Evolutionary conservation across 2,888 invertebrate genomes (phyloP).

Genomic region (Aporophyla lueneburgensis): DNA sequence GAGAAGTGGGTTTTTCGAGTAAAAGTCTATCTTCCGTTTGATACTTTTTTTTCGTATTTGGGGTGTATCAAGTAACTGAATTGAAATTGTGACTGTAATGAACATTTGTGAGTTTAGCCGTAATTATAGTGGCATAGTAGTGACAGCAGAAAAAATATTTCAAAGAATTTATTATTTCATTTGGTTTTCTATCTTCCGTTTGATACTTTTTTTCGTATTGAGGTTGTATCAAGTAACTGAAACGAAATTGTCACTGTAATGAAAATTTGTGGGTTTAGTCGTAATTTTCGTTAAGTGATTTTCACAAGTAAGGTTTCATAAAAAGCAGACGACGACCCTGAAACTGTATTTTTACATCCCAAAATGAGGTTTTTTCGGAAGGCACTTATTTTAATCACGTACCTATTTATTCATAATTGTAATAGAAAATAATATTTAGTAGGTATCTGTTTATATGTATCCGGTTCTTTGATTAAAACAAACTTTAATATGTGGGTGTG

Average conservation of each 20-base stretch:
- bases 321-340: neutral
- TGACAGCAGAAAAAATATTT: too few relatives aligned
- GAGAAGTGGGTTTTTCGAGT: too few relatives aligned
- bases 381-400: neutral
- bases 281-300: neutral
- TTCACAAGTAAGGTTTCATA: neutral
- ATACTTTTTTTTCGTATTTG: neutral
- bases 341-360: neutral
- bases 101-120: neutral
- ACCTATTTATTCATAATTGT: neutral
- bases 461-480: constrained; percentile 20
- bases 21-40: neutral
- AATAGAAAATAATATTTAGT: neutral
- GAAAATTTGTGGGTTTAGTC: neutral
- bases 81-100: too few relatives aligned
- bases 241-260: too few relatives aligned
- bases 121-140: too few relatives aligned
- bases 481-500: constrained; percentile 23
- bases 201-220: neutral
- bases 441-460: constrained; percentile 5
- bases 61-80: neutral
- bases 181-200: too few relatives aligned
- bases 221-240: neutral
- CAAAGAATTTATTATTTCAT: too few relatives aligned
- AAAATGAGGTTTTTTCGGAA: neutral